Base-by-base conservation (phyloP, 2,113 vertebrate species). In the Pardalotus punctatus region DNA sequence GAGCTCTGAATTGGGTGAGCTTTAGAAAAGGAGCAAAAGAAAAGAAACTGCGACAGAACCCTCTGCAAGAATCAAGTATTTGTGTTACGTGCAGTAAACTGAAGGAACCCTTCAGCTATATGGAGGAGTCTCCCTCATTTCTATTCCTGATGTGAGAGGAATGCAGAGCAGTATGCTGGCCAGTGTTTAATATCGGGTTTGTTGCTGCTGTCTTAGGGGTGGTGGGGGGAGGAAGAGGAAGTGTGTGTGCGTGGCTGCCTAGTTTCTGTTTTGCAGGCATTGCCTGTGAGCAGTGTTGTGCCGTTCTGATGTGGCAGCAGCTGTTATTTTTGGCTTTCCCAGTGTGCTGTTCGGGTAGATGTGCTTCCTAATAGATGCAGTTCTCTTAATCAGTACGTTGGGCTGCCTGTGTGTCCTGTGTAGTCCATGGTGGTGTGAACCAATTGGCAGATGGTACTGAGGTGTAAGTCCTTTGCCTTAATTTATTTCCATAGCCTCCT, bases 241-340 rank as follows among this genome's bases (percentile, higher is more conserved):
- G 86, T 50, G 71, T 77, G 83, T 85, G 43, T 95, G 86, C 14
- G 5, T 80, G 86, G 79, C 96, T 78, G 78, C 76, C 71, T 64
- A 4, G 79, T 96, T 93, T 97, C 88, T 95, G 76, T 97, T 96
- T 66, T 78, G 90, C 91, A 92, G 92, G 76, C 92, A 80, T 53
- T 0, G 66, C 82, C 84, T 77, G 88, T 69, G n/a, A 0, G 24
- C 74, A 16, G 71, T 43, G 72, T 79, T 86, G 76, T 81, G 82
- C 86, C 9, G 12, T 47, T 94, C 86, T 67, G 91, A 78, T 96
- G 91, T 95, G 94, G 91, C 94, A 94, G 89, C 94, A 95, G 79
- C 89, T 95, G 89, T 94, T 97, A 87, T 94, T 96, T 96, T 91
- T 89, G 84, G 91, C 47, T 61, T 82, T 96, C 89, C 87, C 89